A percentile compares a stretch with the other conserved stretches of the same genome.
These are phyloP conservation scores for Pachycephala philippinensis DNA, from an alignment of 2,113 vertebrate species.

Conservation along the genomic window DNA sequence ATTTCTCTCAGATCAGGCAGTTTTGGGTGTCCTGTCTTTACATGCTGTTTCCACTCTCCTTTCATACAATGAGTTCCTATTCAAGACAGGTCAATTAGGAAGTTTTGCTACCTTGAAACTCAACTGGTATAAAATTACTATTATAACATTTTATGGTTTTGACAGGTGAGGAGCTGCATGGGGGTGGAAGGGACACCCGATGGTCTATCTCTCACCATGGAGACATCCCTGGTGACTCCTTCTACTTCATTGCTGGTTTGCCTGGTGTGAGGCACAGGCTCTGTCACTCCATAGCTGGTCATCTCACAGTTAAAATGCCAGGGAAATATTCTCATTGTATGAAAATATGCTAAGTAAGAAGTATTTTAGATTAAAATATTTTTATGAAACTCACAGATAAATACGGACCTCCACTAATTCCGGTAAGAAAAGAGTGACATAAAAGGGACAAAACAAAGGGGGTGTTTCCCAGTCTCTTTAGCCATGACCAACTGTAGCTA, in stretches of 20 bases:
- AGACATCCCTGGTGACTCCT: constrained; percentile 84
- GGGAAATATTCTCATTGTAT: neutral
- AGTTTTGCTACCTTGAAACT: neutral
- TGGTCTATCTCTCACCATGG: constrained; percentile 80
- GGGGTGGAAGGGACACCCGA: constrained; percentile 41
- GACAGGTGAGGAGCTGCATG: neutral
- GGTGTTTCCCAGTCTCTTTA: neutral
- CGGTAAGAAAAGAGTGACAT: neutral
- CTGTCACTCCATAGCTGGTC: constrained; percentile 67
- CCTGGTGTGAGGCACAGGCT: constrained; percentile 79
- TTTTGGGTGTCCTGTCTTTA: neutral
- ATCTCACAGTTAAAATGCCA: constrained; percentile 75
- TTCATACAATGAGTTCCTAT: neutral
- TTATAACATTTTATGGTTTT: neutral
- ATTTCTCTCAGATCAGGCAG: neutral
- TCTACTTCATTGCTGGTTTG: constrained; percentile 81
- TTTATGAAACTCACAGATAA: neutral
- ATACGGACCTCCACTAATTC: neutral
- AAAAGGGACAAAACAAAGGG: neutral
- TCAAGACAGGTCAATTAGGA: neutral
- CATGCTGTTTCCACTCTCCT: neutral
- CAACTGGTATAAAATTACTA: neutral
- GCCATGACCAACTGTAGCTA: neutral
- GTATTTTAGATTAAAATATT: neutral
- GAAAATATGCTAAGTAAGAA: neutral